A percentile compares a stretch with the other conserved stretches of the same genome.
Conservation (phyloP, 2,113 vertebrate species). For the Paramisgurnus dabryanus region DNA sequence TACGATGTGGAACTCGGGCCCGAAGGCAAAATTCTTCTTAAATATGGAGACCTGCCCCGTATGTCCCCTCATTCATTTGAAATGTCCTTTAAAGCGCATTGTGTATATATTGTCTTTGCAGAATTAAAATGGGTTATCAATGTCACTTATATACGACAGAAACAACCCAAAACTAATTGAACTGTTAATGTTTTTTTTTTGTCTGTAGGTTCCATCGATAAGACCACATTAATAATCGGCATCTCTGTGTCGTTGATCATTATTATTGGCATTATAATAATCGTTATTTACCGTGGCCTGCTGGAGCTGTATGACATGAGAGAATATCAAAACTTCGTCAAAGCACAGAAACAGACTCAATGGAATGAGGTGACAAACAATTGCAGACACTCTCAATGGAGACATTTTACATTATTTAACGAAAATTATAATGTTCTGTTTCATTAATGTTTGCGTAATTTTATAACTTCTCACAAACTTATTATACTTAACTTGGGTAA, state of each 20-base stretch:
- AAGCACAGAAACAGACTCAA: conserved; percentile 57
- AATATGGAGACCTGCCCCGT: conserved; percentile 43
- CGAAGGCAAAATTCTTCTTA: conserved; percentile 21
- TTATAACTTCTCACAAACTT: background rate
- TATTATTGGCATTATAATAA: conserved; percentile 68
- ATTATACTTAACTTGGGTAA: background rate
- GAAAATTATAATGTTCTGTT: no score
- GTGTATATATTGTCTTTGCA: no score
- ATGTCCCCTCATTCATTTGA: conserved; percentile 21
- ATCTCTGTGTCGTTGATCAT: conserved; percentile 66
- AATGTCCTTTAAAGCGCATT: background rate
- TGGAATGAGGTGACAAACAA: conserved; percentile 71
- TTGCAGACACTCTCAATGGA: background rate
- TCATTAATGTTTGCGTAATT: background rate
- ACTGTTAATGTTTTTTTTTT: background rate
- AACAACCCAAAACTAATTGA: background rate
- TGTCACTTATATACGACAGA: background rate
- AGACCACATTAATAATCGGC: conserved; percentile 61
- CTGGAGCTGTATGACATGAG: conserved; percentile 72
- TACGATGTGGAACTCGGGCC: conserved; percentile 31
- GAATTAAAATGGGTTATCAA: background rate
- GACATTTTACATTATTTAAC: background rate
- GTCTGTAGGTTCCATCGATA: conserved; percentile 52
- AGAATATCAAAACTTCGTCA: conserved; percentile 72
- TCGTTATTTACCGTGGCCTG: conserved; percentile 64